phyloP scores from a whole-genome alignment of 2,113 vertebrate genomes.

The Paracanthobrama guichenoti region DNA sequence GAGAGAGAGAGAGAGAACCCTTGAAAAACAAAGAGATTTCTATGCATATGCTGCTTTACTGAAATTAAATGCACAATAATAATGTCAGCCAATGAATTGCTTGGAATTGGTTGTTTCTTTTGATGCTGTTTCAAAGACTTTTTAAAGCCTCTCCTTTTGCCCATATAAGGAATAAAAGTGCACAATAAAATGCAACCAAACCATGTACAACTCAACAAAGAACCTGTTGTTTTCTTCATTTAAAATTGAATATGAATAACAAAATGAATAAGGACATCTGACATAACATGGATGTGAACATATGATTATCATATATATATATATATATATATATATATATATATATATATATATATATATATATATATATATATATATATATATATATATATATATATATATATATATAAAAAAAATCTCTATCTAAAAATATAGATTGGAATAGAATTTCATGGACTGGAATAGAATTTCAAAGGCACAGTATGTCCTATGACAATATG shows the following conservation, averaged over 20 bases:
- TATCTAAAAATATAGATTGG: too few relatives aligned
- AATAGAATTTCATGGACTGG: neutral
- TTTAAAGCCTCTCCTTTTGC: neutral
- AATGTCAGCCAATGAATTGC: neutral
- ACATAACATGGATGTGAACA: neutral
- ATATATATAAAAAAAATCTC: too few relatives aligned
- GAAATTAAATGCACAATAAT: slow-evolving; percentile 45
- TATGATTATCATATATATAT: too few relatives aligned
- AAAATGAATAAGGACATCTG: neutral
- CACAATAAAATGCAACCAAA: neutral
- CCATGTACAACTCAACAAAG: neutral
- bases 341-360: too few relatives aligned
- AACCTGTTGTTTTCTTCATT: neutral
- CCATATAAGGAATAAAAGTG: neutral
- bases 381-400: too few relatives aligned
- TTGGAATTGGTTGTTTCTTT: slow-evolving; percentile 28
- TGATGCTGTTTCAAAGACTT: slow-evolving; percentile 52
- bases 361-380: too few relatives aligned
- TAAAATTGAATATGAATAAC: neutral
- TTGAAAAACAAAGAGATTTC: slow-evolving; percentile 8
- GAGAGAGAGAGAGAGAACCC: neutral
- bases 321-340: too few relatives aligned
- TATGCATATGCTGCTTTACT: slow-evolving; percentile 22
- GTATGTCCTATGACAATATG: neutral
- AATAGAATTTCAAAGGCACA: slow-evolving; percentile 11